Evolutionary conservation across 2,113 vertebrate genomes (phyloP).

Genomic region (Cebus imitator): DNA sequence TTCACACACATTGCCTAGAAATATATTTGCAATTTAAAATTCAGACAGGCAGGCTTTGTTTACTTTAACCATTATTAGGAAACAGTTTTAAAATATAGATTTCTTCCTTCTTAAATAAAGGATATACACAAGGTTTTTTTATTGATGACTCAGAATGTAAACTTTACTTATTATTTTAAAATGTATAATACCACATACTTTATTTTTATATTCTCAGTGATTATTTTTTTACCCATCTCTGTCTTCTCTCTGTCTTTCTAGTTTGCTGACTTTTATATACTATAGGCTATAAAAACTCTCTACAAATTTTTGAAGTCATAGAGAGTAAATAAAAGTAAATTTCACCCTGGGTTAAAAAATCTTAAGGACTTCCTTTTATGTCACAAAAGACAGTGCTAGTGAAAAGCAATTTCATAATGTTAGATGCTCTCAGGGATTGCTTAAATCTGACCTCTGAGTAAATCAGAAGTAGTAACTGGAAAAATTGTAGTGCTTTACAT

Average conservation of each 20-base stretch:
- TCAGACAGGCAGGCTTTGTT: background rate
- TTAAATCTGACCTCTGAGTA: background rate
- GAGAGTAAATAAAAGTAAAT: conserved; percentile 8
- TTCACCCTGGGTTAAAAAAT: background rate
- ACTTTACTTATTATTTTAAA: conserved; percentile 1
- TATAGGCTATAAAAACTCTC: background rate
- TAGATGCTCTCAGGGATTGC: background rate
- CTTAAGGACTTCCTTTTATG: background rate
- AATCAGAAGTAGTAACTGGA: background rate
- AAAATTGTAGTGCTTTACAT: background rate
- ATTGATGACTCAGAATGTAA: background rate
- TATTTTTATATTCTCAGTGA: background rate
- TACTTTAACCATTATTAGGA: background rate
- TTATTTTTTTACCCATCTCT: background rate
- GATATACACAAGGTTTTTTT: background rate
- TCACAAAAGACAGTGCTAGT: background rate
- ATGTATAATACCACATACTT: background rate
- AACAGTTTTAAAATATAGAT: background rate
- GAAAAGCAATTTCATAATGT: background rate
- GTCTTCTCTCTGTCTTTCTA: background rate
- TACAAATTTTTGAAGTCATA: background rate
- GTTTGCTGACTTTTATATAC: background rate
- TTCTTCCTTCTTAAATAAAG: background rate
- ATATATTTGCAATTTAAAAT: conserved; percentile 48
- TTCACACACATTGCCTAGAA: background rate